A percentile compares a stretch with the other conserved stretches of the same genome.
These are phyloP conservation scores for Parauchenoglanis ngamensis DNA, from an alignment of 2,797 vertebrate genomes.

Conservation along the genomic window DNA sequence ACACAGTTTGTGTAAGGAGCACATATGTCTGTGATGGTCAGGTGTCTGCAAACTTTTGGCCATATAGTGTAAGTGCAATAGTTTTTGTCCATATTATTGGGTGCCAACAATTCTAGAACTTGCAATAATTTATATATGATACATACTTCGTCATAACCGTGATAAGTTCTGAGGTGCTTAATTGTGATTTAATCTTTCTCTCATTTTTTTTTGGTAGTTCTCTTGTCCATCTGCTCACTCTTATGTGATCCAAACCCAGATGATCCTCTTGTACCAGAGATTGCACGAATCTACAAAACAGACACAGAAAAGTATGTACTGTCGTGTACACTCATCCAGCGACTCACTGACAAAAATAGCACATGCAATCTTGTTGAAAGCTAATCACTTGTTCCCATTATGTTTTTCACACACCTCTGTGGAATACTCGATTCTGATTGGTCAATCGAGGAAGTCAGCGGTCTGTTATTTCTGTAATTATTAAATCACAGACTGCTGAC, in stretches of 20 bases:
- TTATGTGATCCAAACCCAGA: constrained; percentile 86
- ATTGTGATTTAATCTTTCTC: neutral
- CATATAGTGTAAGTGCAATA: neutral
- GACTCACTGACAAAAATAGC: neutral
- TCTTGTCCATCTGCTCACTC: constrained; percentile 85
- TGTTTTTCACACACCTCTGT: constrained; percentile 9
- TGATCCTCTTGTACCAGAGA: constrained; percentile 85
- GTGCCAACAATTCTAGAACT: neutral
- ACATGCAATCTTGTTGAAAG: neutral
- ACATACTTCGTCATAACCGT: neutral
- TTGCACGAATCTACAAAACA: constrained; percentile 85
- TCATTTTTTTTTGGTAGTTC: constrained; percentile 69
- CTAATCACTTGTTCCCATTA: neutral
- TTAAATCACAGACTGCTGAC: neutral
- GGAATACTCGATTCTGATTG: neutral
- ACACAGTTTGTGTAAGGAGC: neutral
- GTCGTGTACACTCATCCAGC: neutral
- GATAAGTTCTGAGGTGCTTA: neutral
- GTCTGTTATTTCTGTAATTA: constrained; percentile 12
- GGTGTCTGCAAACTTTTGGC: neutral
- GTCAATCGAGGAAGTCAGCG: neutral
- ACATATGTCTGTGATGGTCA: neutral
- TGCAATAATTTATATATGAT: neutral
- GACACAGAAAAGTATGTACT: constrained; percentile 77
- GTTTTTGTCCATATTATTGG: neutral